A percentile compares a stretch with the other conserved stretches of the same genome.
These are phyloP conservation scores for Ctenosaura bakeri DNA, from an alignment of 2,797 vertebrate genomes.

Conservation along the genomic window DNA sequence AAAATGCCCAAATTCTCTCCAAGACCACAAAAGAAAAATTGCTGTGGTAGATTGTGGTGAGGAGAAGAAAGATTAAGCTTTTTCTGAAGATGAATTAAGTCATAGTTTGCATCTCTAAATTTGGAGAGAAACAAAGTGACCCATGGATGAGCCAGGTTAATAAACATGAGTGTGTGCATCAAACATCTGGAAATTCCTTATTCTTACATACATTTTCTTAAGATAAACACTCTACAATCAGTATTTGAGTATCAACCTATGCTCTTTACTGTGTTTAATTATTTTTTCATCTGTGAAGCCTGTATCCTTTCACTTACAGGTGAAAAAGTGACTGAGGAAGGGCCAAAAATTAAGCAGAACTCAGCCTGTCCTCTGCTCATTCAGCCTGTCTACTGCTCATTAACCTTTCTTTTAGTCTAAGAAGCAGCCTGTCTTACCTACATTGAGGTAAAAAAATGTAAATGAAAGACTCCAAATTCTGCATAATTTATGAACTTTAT, in stretches of 20 bases:
- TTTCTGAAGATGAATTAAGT: no score
- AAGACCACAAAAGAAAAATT: no score
- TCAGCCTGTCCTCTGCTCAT: no score
- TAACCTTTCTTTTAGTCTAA: neutral
- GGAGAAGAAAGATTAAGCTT: no score
- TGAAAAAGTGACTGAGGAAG: no score
- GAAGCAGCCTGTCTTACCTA: neutral
- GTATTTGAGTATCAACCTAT: neutral
- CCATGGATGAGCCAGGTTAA: neutral
- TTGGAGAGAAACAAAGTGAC: no score
- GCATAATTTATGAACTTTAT: neutral
- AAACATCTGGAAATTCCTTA: neutral
- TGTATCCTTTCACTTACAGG: neutral
- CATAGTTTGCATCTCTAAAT: no score
- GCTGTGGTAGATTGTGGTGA: no score
- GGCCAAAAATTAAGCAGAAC: no score
- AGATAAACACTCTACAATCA: neutral
- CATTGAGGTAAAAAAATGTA: neutral
- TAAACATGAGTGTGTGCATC: neutral
- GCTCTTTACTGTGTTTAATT: neutral
- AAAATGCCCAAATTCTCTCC: no score
- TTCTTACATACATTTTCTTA: neutral
- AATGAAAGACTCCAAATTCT: neutral
- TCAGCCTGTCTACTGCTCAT: neutral
- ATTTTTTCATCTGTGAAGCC: neutral